Evolutionary conservation across 1,140 invertebrate genomes (phyloP).

Genomic region (Neuroterus valhalla): DNA sequence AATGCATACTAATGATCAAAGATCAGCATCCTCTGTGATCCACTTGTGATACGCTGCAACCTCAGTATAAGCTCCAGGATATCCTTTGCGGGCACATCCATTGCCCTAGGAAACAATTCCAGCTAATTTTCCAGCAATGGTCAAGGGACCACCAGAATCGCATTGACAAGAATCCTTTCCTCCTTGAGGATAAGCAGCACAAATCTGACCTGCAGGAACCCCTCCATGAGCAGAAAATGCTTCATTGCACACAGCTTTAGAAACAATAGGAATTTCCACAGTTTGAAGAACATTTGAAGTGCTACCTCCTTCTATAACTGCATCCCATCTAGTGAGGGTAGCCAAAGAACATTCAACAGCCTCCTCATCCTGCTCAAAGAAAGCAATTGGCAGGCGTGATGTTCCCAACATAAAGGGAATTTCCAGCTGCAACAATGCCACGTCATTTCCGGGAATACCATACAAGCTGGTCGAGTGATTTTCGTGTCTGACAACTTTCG

Average conservation of each 20-base stretch:
- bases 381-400: constrained; percentile 72
- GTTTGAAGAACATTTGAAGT: constrained; percentile 21
- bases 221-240: constrained; percentile 13
- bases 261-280: constrained; percentile 40
- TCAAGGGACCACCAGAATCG: constrained; percentile 81
- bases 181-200: too few species aligned
- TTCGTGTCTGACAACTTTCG: constrained; percentile 31
- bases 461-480: constrained; percentile 14
- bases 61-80: too few species aligned
- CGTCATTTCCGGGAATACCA: constrained; percentile 76
- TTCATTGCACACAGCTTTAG: constrained; percentile 32
- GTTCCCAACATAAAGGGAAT: constrained; percentile 74
- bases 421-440: constrained; percentile 78
- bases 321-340: not conserved
- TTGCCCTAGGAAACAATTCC: too few species aligned
- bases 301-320: constrained; percentile 33
- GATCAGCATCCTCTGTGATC: constrained; percentile 49
- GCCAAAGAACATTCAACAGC: too few species aligned
- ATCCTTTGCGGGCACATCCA: constrained; percentile 75
- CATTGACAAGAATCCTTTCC: constrained; percentile 79
- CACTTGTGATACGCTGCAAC: constrained; percentile 78
- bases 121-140: constrained; percentile 77
- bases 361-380: too few species aligned
- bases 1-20: not conserved
- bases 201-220: constrained; percentile 11